Conservation (phyloP, 2,888 invertebrate genomes). For the Oscheius sp. region DNA sequence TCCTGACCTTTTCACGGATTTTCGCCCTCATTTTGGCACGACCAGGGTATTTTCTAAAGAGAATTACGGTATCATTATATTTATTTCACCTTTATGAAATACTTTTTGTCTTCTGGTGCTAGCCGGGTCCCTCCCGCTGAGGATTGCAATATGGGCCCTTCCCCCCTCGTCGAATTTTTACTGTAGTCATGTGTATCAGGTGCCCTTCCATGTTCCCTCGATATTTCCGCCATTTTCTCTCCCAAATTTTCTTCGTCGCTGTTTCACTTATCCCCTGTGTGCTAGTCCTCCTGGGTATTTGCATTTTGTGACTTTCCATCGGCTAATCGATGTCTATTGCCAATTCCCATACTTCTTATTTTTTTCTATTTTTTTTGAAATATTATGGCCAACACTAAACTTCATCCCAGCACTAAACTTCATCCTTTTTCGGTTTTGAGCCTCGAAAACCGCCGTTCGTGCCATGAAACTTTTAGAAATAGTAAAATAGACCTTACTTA, state of each 20-base stretch:
- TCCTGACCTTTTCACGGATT: too few relatives aligned
- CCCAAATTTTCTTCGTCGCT: neutral
- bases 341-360: conserved; percentile 16
- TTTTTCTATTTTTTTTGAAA: neutral
- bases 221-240: neutral
- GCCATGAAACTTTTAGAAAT: too few relatives aligned
- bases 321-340: neutral
- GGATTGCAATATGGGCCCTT: neutral
- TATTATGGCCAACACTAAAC: neutral
- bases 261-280: conserved; percentile 24
- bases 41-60: too few relatives aligned
- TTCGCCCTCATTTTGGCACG: too few relatives aligned
- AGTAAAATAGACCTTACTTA: too few relatives aligned
- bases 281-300: conserved; percentile 32
- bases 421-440: too few relatives aligned
- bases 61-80: too few relatives aligned
- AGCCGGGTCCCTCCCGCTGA: neutral
- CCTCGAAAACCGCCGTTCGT: too few relatives aligned
- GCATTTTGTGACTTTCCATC: conserved; percentile 11
- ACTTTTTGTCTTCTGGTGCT: neutral
- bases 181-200: too few relatives aligned
- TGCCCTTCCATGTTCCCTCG: neutral
- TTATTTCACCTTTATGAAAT: neutral
- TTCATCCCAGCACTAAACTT: too few relatives aligned
- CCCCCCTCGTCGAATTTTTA: too few relatives aligned